Percentiles rank a stretch among this genome's conserved stretches.
Conservation (phyloP, 2,797 vertebrate species). For the Neopelma chrysocephalum region DNA sequence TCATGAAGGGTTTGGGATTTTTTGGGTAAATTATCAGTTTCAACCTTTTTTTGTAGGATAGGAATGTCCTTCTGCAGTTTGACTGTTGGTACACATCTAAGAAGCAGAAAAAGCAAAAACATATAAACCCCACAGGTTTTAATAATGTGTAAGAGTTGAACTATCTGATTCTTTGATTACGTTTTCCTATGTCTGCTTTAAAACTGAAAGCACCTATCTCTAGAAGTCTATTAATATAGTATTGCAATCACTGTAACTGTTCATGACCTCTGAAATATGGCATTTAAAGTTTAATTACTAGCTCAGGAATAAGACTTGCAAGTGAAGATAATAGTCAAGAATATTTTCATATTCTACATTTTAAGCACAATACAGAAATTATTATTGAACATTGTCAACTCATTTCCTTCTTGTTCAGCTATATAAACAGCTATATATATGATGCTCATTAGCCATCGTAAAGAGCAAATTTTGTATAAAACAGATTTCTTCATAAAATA, state of each 20-base stretch:
- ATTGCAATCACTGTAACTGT: not conserved
- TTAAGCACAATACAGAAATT: not conserved
- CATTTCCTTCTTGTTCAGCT: not conserved
- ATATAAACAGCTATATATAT: not conserved
- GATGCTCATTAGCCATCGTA: not conserved
- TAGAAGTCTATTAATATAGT: not conserved
- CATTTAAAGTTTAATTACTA: constrained; percentile 12
- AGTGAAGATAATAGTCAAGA: not conserved
- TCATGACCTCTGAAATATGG: not conserved
- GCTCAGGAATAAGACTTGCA: not conserved
- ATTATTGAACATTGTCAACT: not conserved
- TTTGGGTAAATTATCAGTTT: not conserved
- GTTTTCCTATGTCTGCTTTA: not conserved
- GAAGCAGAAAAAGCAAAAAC: not conserved
- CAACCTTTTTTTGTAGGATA: not conserved
- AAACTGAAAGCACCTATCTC: not conserved
- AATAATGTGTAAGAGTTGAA: not conserved
- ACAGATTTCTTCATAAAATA: not conserved
- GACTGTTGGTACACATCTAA: not conserved
- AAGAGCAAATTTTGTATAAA: not conserved
- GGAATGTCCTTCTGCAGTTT: not conserved
- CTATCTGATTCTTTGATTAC: not conserved
- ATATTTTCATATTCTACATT: not conserved
- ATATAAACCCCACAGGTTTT: not conserved
- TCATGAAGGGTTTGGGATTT: not conserved